Conservation (phyloP, 1,140 invertebrate genomes). For the Lutraria rhynchaena region DNA sequence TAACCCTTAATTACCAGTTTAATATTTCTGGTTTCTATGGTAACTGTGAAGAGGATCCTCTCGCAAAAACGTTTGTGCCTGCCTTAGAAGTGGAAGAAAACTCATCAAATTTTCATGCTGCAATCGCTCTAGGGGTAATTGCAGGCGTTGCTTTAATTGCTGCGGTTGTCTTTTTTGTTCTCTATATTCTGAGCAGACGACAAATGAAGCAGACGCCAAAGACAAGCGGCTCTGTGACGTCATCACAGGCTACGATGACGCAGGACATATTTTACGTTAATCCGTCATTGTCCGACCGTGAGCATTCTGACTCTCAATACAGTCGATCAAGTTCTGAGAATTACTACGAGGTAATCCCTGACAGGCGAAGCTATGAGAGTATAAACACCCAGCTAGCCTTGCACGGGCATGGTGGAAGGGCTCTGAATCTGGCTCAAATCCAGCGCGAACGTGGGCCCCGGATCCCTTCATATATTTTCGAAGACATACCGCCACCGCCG, state of each 20-base stretch:
- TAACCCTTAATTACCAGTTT: conserved; percentile 77
- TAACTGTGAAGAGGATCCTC: conserved; percentile 76
- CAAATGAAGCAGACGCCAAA: conserved; percentile 71
- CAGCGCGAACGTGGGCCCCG: conserved; percentile 60
- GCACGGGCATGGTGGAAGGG: conserved; percentile 61
- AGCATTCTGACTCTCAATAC: conserved; percentile 72
- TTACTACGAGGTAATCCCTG: conserved; percentile 80
- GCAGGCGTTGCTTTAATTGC: conserved; percentile 73
- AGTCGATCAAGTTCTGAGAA: conserved; percentile 79
- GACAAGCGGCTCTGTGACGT: conserved; percentile 75
- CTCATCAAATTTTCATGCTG: conserved; percentile 58
- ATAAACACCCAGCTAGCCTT: conserved; percentile 74
- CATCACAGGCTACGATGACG: conserved; percentile 80
- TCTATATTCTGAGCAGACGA: conserved; percentile 71
- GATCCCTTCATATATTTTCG: conserved; percentile 72
- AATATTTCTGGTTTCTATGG: conserved; percentile 78
- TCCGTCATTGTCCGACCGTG: conserved; percentile 76
- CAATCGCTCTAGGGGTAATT: conserved; percentile 74
- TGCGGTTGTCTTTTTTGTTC: conserved; percentile 73
- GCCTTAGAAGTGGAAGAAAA: conserved; percentile 61
- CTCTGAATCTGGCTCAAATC: conserved; percentile 51
- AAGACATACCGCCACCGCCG: conserved; percentile 77
- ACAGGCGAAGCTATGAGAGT: conserved; percentile 78
- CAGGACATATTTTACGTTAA: conserved; percentile 81
- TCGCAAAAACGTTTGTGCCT: conserved; percentile 70